Evolutionary conservation across 2,888 invertebrate genomes (phyloP).

Genomic region (Gryllus longicercus): DNA sequence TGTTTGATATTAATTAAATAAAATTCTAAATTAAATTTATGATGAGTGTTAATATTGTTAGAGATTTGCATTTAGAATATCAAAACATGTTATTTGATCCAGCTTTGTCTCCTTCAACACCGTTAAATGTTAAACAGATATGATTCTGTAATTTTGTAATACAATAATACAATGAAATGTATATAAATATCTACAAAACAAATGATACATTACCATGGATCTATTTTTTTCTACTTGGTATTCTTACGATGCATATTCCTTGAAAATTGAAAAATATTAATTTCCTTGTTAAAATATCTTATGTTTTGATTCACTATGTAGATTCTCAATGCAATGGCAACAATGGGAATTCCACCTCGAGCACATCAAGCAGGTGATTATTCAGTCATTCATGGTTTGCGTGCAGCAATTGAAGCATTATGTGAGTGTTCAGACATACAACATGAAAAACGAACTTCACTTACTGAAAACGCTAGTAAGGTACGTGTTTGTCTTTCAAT

Average conservation of each 20-base stretch:
- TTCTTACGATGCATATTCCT: not conserved
- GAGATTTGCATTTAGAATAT: too few species aligned
- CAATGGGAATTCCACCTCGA: conserved; percentile 73
- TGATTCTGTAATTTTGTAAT: too few species aligned
- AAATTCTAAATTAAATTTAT: too few species aligned
- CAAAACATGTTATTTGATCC: too few species aligned
- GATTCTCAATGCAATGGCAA: conserved; percentile 78
- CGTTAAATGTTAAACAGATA: too few species aligned
- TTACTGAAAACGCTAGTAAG: conserved; percentile 50
- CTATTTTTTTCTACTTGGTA: not conserved
- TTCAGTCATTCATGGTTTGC: conserved; percentile 76
- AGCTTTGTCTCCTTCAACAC: too few species aligned
- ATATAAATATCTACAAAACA: not conserved
- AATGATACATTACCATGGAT: not conserved
- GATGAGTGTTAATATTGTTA: too few species aligned
- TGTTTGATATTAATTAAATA: too few species aligned
- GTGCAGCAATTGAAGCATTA: conserved; percentile 80
- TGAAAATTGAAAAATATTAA: not conserved
- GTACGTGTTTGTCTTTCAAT: conserved; percentile 37
- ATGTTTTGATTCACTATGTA: conserved; percentile 44
- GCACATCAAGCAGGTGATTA: conserved; percentile 59
- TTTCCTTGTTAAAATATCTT: conserved; percentile 11
- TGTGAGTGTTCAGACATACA: conserved; percentile 79
- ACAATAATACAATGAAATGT: too few species aligned
- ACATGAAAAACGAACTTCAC: conserved; percentile 53